Evolutionary conservation across 2,888 invertebrate genomes (phyloP).

Genomic region (Pinctada fucata): DNA sequence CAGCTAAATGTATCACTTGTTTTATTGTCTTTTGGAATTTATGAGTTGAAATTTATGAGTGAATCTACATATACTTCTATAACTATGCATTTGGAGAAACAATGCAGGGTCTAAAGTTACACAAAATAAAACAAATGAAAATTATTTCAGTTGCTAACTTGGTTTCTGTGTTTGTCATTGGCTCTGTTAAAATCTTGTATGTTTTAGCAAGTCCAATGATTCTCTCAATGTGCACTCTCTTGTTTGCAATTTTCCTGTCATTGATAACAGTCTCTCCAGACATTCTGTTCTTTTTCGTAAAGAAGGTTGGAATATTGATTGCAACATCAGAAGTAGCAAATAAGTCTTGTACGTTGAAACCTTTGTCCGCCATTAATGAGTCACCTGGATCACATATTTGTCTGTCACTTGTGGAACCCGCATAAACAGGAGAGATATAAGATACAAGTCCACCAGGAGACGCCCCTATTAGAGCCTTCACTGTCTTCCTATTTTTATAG

Average conservation of each 20-base stretch:
- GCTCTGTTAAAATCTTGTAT: conserved; percentile 39
- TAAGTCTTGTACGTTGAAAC: conserved; percentile 50
- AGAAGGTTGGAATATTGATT: conserved; percentile 49
- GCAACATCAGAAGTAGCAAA: conserved; percentile 38
- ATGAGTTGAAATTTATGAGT: no score
- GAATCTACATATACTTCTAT: no score
- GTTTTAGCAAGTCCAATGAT: conserved; percentile 51
- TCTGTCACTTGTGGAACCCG: conserved; percentile 54
- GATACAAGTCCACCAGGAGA: conserved; percentile 53
- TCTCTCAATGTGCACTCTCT: conserved; percentile 52
- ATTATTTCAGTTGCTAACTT: conserved; percentile 33
- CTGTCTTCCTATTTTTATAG: conserved; percentile 58
- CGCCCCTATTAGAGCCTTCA: conserved; percentile 47
- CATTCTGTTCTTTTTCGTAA: conserved; percentile 46
- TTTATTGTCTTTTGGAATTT: not conserved
- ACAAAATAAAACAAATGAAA: conserved; percentile 44
- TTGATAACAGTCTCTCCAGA: conserved; percentile 38
- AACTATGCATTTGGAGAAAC: conserved; percentile 21
- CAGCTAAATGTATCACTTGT: no score
- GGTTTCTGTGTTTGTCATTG: conserved; percentile 42
- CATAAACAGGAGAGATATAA: conserved; percentile 51
- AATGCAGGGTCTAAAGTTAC: conserved; percentile 21
- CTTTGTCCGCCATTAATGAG: conserved; percentile 47
- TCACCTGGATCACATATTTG: conserved; percentile 52
- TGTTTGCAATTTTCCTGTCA: conserved; percentile 52